Evolutionary conservation across 2,888 invertebrate genomes (phyloP), one percentile per base, ranked within the genome.

Genomic region (Mantis religiosa): DNA sequence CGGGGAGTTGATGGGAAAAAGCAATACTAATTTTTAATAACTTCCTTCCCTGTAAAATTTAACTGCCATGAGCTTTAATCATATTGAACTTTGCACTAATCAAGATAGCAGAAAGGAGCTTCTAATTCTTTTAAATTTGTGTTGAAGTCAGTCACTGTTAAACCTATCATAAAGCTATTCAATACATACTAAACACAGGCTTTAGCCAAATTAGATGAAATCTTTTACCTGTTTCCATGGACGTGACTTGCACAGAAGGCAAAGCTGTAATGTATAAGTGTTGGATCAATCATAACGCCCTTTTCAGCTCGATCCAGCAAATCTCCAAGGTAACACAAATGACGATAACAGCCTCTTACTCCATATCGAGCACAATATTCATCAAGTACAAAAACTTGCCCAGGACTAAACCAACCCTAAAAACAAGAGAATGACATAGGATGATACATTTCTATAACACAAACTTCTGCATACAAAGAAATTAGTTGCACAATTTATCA

Each of bases 191-290:
- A 71, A 71, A 71, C 20, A 25, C 2, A 71, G 54, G 20, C 54
- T 20, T 20, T 71, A 15, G 54, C 20, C 54, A 71, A 20, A 20
- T 71, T 6, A 71, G 25, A 71, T 71, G 20, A 71, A 71, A 71
- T 4, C 85, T 90, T 95, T 93, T 95, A 98, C 98, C 98, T 97
- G 95, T 99, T 99, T 91, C 99, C 99, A 93, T 99, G 99, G 15
- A 99, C 99, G 94, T 99, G 99, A 92, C 98, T 99, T 88, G 99
- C 99, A 94, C 99, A 99, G 94, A 99, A 99, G 85, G 99, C 99
- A 94, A 99, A 99, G 92, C 99, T 98, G 94, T 98, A 99, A 94
- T 99, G 99, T 93, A 99, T 98, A 90, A 99, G 95, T 0, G 99
- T 99, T 0, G 99, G 99, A 94, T 99, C 99, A 90, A 99, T 98